Base-by-base conservation (phyloP, 2,888 invertebrate genomes). In the Epinotia demarniana region DNA sequence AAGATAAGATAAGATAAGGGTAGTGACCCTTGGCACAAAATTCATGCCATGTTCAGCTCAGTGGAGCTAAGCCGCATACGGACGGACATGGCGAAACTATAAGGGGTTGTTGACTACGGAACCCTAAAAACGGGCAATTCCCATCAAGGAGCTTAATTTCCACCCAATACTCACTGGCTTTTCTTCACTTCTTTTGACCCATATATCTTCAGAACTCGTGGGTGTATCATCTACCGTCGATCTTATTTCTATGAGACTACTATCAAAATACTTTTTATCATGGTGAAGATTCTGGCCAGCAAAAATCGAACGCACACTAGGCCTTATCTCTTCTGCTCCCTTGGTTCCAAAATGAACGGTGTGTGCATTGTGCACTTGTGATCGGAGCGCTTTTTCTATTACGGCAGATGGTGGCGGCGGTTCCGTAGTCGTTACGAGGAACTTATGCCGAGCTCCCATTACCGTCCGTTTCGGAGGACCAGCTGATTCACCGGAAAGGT, bases 211-310 rank as follows among this genome's bases (percentile, higher is more conserved):
- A 1, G 88, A 87, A 81, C 96, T 95, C 62, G 96, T 87, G 0
- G 95, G 95, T 60, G 95, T 92, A 80, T 95, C 96, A 78, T 96
- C 95, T n/a, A 96, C 96, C 73, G 95, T 95, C 80, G 96, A 96
- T 86, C 97, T 96, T 90, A 97, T 97, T 90, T 97, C 97, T 82
- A 97, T 96, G 80, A 97, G 93, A 79, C 97, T 97, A 81, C 96
- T 96, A 90, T 97, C 97, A 86, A 97, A 97, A 93, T 97, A 98
- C 79, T 96, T 95, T 85, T 96, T 96, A 89, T 97, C 97, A 78
- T 96, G 94, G 89, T 97, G 97, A 83, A 93, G 92, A 89, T 91
- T 92, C 87, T 90, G 88, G 76, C 87, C 89, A 83, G 95, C 89
- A 87, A 96, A 96, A 76, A 96, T 90, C 16, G 95, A 92, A 81